A percentile compares a stretch with the other conserved stretches of the same genome.
phyloP scores from a whole-genome alignment of 2,888 invertebrate species.

The Nomada ferruginata region DNA sequence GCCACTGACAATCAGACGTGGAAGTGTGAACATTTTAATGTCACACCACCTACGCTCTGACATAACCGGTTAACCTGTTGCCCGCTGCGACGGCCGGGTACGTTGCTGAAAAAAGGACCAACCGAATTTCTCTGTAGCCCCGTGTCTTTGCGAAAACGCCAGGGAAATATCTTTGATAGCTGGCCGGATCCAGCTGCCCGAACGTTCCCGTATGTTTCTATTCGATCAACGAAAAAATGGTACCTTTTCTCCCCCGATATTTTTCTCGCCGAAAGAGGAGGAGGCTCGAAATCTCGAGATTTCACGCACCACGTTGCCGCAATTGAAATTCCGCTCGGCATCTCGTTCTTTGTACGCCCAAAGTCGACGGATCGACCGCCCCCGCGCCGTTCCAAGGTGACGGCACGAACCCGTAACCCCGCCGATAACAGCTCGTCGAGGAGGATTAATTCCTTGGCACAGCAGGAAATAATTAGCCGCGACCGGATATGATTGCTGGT shows the following conservation, averaged over 20 bases:
- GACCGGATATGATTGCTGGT: slow-evolving; percentile 73
- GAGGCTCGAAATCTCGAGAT: background rate
- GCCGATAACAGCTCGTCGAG: slow-evolving; percentile 24
- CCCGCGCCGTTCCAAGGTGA: background rate
- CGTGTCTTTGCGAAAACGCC: no score
- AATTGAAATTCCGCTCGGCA: slow-evolving; percentile 4
- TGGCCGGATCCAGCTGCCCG: background rate
- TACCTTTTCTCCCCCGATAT: no score
- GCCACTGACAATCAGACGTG: slow-evolving; percentile 30
- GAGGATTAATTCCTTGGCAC: slow-evolving; percentile 64
- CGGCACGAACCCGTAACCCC: background rate
- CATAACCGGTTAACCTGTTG: slow-evolving; percentile 46
- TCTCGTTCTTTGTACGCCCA: background rate
- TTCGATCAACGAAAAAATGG: no score
- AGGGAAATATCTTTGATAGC: no score
- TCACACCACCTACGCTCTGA: slow-evolving; percentile 6
- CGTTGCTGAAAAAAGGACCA: background rate
- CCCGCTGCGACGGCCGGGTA: slow-evolving; percentile 2
- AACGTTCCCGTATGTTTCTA: background rate
- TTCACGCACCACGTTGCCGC: background rate
- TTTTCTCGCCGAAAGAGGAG: background rate
- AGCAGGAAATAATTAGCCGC: slow-evolving; percentile 78
- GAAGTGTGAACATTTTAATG: slow-evolving; percentile 45
- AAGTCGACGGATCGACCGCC: background rate
- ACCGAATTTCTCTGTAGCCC: no score